Base-by-base conservation (phyloP, 2,888 invertebrate species). In the Mimumesa dahlbomi region DNA sequence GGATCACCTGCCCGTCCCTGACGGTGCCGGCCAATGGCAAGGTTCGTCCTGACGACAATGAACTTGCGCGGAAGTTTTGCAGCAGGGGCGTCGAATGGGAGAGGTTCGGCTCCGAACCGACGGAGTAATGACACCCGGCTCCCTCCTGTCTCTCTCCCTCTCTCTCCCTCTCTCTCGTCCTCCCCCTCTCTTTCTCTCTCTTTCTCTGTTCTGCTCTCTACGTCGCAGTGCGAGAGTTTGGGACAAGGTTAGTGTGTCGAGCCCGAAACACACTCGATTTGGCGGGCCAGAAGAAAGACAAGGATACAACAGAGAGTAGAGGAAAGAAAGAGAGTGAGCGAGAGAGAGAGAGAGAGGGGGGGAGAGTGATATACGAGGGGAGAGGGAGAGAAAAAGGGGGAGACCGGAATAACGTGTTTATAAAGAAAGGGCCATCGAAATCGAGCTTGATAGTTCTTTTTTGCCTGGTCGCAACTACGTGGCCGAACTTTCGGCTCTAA, bases 181-280 rank as follows among this genome's bases (percentile, higher is more conserved):
- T 19, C 38, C n/a, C 11, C 25, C 25, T 16, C 50, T 34, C 21
- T 29, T 22, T 16, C 31, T 9, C 19, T 11, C 9, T 14, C 22
- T 16, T 7, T 18, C 56, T 25, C 14, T 3, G 18, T 29, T 19
- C 16, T 13, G 16, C 9, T n/a, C 11, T n/a, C 46, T 25, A 36
- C 29, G 14, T 38, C 22, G 58, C 34, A 22, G 9, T 50, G 49
- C 75, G 75, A 70, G 75, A 81, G 65, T 83, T 83, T 70, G 81
- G 82, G 83, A 85, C 84, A 84, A 84, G 85, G 85, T 85, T 85
- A 85, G 78, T 84, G 83, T 85, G 85, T 82, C 85, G 84, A 62
- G 56, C 58, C n/a, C 71, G 74, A 59, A 66, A 73, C 68, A 73
- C 75, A 67, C 76, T 73, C 68, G 75, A 67, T 73, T 78, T 68